Percentiles rank a stretch among this genome's conserved stretches.
These are phyloP conservation scores for Enteromius trimaculatus DNA, from an alignment of 2,797 vertebrate species.

Conservation along the genomic window DNA sequence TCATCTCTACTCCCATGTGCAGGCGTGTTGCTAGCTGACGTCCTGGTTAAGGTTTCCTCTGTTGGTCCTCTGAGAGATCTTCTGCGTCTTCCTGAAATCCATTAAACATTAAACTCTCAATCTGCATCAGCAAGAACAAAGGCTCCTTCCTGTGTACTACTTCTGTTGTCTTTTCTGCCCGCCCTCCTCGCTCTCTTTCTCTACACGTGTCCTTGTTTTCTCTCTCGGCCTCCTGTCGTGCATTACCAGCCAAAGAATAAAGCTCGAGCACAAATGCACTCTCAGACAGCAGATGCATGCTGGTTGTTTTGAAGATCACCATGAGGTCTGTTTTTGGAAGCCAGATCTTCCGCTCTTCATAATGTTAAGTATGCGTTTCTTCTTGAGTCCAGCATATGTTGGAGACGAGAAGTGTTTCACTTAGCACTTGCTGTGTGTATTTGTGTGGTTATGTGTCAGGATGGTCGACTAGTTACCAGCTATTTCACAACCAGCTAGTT, in stretches of 20 bases:
- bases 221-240: constrained; percentile 27
- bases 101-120: constrained; percentile 61
- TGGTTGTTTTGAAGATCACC: constrained; percentile 45
- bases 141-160: constrained; percentile 40
- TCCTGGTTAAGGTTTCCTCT: constrained; percentile 20
- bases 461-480: not conserved
- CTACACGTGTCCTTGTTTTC: constrained; percentile 19
- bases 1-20: not conserved
- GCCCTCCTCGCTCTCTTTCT: not conserved
- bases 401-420: not conserved
- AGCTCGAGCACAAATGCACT: constrained; percentile 18
- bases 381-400: not conserved
- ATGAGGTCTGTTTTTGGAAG: not conserved
- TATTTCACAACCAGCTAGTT: not conserved
- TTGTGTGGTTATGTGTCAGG: not conserved
- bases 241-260: constrained; percentile 28
- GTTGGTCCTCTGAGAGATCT: constrained; percentile 30
- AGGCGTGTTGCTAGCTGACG: not conserved
- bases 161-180: constrained; percentile 23
- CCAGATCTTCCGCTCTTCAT: not conserved
- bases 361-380: too few relatives aligned
- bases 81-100: constrained; percentile 41
- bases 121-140: constrained; percentile 56
- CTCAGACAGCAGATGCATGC: constrained; percentile 44
- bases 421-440: not conserved